A percentile compares a stretch with the other conserved stretches of the same genome.
phyloP scores from a whole-genome alignment of 2,888 invertebrate species.

The Agrotis ipsilon region DNA sequence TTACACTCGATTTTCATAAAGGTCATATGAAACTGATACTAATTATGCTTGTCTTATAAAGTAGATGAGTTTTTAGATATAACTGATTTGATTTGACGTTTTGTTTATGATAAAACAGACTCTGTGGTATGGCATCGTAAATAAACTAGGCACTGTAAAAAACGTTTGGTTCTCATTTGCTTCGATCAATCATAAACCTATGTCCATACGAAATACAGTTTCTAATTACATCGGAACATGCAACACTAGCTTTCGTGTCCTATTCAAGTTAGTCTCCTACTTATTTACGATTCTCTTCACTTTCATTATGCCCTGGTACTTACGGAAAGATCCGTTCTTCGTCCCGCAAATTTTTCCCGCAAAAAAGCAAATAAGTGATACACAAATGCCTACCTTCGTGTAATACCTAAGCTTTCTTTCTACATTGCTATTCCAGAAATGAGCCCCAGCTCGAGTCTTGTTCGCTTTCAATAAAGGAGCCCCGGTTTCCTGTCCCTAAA shows the following conservation, averaged over 20 bases:
- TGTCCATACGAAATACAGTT: background rate
- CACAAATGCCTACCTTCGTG: background rate
- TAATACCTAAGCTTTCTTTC: background rate
- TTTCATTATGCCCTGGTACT: background rate
- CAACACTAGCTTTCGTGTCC: background rate
- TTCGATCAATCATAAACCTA: background rate
- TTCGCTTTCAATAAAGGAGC: background rate
- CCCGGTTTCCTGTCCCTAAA: background rate
- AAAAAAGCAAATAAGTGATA: background rate
- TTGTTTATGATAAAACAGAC: slow-evolving; percentile 7
- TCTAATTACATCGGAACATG: background rate
- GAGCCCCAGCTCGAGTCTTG: too few species aligned
- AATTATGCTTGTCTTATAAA: slow-evolving; percentile 18
- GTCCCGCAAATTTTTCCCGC: background rate
- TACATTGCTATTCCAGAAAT: background rate
- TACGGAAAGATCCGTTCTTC: background rate
- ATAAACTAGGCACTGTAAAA: background rate
- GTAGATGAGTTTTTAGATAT: slow-evolving; percentile 31
- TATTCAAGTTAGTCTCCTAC: background rate
- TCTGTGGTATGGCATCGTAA: slow-evolving; percentile 3
- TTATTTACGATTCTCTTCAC: background rate
- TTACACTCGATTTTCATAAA: slow-evolving; percentile 14
- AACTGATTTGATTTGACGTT: slow-evolving; percentile 25
- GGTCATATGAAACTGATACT: slow-evolving; percentile 26
- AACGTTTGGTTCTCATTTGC: background rate